Evolutionary conservation across 2,797 vertebrate species (phyloP).

Genomic region (Lacerta bilineata): DNA sequence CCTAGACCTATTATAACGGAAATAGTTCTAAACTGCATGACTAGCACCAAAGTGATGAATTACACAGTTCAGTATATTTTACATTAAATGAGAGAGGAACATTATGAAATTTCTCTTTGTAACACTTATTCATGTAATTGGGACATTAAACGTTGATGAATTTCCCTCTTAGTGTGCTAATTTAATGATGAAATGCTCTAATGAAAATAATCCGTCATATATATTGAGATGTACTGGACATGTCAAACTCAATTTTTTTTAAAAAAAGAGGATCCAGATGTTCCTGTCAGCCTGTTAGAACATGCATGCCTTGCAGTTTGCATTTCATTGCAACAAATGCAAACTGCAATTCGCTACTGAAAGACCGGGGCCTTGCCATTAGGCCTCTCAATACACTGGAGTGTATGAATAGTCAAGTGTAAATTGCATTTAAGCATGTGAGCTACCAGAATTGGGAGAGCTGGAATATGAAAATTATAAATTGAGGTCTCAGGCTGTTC

Average conservation of each 20-base stretch:
- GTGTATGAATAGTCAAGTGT: constrained; percentile 3
- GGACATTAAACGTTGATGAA: constrained; percentile 61
- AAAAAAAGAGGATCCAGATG: constrained; percentile 6
- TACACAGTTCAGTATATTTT: constrained; percentile 30
- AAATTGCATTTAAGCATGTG: constrained; percentile 1
- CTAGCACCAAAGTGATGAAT: constrained; percentile 16
- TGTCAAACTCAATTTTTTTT: constrained; percentile 7
- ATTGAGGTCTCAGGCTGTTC: constrained; percentile 20
- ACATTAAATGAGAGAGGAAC: constrained; percentile 27
- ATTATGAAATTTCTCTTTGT: constrained; percentile 28
- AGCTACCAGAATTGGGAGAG: constrained; percentile 14
- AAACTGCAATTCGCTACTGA: not conserved
- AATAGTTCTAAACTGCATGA: not conserved
- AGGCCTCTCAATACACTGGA: not conserved
- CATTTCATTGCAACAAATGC: not conserved
- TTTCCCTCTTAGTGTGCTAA: constrained; percentile 44
- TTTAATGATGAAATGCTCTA: constrained; percentile 56
- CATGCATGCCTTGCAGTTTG: not conserved
- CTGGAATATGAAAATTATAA: constrained; percentile 15
- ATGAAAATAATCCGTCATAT: constrained; percentile 48
- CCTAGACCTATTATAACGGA: not conserved
- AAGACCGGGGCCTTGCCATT: not conserved
- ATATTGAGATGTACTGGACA: constrained; percentile 40
- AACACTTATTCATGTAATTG: constrained; percentile 46
- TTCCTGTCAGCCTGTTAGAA: not conserved